Percentiles rank a stretch among this genome's conserved stretches.
Evolutionary conservation across 2,888 invertebrate species (phyloP).

Genomic region (Brachypterus glaber): DNA sequence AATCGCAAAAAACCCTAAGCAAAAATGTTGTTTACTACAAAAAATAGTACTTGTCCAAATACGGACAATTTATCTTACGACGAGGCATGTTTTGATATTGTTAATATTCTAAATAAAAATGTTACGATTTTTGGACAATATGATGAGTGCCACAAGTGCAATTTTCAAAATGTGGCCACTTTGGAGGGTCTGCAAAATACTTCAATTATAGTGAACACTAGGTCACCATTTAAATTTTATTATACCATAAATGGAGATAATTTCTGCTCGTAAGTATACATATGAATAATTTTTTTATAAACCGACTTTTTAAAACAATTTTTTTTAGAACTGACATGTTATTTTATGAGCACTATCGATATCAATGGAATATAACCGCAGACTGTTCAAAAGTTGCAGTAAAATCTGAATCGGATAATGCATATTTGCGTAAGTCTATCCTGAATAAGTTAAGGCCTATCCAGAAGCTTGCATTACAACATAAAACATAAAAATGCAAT

Average conservation of each 20-base stretch:
- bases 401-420: constrained; percentile 38
- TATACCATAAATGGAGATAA: constrained; percentile 22
- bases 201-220: constrained; percentile 35
- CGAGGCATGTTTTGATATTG: constrained; percentile 39
- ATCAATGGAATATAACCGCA: constrained; percentile 37
- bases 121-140: constrained; percentile 36
- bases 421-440: constrained; percentile 37
- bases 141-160: constrained; percentile 37
- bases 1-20: not conserved
- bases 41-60: not conserved
- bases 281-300: constrained; percentile 4
- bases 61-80: constrained; percentile 32
- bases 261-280: constrained; percentile 29
- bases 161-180: constrained; percentile 30
- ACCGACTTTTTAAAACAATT: too few species aligned
- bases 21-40: constrained; percentile 24
- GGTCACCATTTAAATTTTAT: constrained; percentile 32
- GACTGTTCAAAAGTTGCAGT: constrained; percentile 33
- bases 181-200: constrained; percentile 25
- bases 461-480: too few species aligned
- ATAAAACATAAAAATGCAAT: too few species aligned
- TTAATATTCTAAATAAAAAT: constrained; percentile 28
- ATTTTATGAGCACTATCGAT: constrained; percentile 38
- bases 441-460: too few species aligned
- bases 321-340: constrained; percentile 30